Base-by-base conservation (phyloP, 2,888 invertebrate species). In the Callimorpha dominula region DNA sequence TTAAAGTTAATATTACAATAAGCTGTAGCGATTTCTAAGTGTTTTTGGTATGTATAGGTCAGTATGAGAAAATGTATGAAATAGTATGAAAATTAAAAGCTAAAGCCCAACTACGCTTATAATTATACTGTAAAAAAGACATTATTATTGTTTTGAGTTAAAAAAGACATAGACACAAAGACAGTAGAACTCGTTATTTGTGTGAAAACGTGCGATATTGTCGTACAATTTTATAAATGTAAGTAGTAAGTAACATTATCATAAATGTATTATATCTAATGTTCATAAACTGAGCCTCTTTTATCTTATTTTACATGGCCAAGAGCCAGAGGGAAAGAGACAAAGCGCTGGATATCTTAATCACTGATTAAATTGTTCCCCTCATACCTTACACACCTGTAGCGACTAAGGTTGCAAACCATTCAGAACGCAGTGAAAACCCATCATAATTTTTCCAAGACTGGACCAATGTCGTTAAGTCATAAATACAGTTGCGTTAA, bases 401-500 rank as follows among this genome's bases (percentile, higher is more conserved):
- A 54, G 54, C 54, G 54, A 54, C 54, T n/a, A 6, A 1, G 20
- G 11, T 20, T 12, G 14, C 20, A 60, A 60, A 0, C 12, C 31
- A 4, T 31, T 60, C 31, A 60, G 60, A 60, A 31, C 9, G 20
- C 20, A 31, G 11, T 60, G 14, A 11, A 31, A 31, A 60, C 31
- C 20, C 1, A 31, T 20, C 20, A 14, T 65, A 31, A 7, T 50
- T 65, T 49, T 9, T n/a, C 12, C 9, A n/a, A 49, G 11, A 40
- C 12, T 50, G 6, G 20, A 50, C 70, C 62, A 70, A 76, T 78
- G 66, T 71, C 67, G 52, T 72, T 68, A 76, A 75, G 20, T 72
- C 46, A 15, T 77, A 75, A 81, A 78, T 70, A 68, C 81, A 79
- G 77, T 80, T 80, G 71, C 80, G 74, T 81, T 78, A 75, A 79